Evolutionary conservation across 2,113 vertebrate genomes (phyloP).

Genomic region (Ornithorhynchus anatinus): DNA sequence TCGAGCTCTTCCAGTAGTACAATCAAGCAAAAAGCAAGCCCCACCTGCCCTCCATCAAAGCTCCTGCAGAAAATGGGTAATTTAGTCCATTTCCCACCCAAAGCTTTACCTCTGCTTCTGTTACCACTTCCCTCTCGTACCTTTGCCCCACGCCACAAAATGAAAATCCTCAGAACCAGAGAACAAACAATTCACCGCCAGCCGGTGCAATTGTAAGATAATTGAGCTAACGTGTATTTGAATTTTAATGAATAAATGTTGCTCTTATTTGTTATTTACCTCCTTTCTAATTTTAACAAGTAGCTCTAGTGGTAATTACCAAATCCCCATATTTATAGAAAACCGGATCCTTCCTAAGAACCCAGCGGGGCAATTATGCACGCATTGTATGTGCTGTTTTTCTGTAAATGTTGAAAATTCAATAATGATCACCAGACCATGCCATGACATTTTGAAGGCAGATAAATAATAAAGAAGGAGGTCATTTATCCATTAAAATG

Average conservation of each 20-base stretch:
- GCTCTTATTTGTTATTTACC: conserved; percentile 65
- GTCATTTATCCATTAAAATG: conserved; percentile 71
- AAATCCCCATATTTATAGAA: conserved; percentile 57
- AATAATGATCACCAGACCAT: conserved; percentile 69
- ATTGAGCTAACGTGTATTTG: conserved; percentile 49
- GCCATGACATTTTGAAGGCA: conserved; percentile 66
- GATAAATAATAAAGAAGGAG: conserved; percentile 68
- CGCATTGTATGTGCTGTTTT: conserved; percentile 60
- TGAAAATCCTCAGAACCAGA: background rate
- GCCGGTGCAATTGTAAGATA: conserved; percentile 55
- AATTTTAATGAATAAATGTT: conserved; percentile 64
- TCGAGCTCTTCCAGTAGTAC: background rate
- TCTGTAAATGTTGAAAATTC: conserved; percentile 67
- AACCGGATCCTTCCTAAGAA: conserved; percentile 62
- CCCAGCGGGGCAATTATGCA: conserved; percentile 72
- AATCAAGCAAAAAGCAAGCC: background rate
- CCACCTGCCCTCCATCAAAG: too few relatives aligned
- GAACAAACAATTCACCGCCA: conserved; percentile 4
- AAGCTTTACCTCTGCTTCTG: too few relatives aligned
- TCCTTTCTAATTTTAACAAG: conserved; percentile 70
- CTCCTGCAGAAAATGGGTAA: background rate
- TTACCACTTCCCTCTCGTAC: too few relatives aligned
- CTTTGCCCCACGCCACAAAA: background rate
- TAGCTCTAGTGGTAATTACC: conserved; percentile 65
- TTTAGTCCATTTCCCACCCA: background rate